Evolutionary conservation across 2,888 invertebrate genomes (phyloP).

Genomic region (Crioceris asparagi): DNA sequence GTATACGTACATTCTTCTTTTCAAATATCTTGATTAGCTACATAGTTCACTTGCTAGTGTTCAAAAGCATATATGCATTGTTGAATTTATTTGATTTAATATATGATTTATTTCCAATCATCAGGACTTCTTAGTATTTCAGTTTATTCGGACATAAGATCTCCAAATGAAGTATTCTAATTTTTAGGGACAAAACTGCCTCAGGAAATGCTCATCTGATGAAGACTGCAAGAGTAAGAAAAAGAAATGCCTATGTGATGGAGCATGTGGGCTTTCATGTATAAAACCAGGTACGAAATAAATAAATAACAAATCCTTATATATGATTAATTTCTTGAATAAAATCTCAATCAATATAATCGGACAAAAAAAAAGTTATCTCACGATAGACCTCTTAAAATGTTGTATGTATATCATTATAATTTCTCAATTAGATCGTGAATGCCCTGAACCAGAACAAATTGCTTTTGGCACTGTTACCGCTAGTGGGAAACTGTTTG

Average conservation of each 20-base stretch:
- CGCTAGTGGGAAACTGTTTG: conserved; percentile 68
- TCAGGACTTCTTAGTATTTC: neutral
- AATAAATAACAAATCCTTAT: neutral
- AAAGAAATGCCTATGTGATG: conserved; percentile 95
- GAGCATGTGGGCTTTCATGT: conserved; percentile 93
- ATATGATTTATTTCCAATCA: neutral
- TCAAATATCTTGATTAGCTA: too few species aligned
- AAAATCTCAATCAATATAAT: too few species aligned
- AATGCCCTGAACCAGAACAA: conserved; percentile 69
- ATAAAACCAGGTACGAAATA: conserved; percentile 76
- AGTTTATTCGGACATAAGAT: too few species aligned
- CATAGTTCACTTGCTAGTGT: too few species aligned
- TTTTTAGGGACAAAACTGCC: conserved; percentile 70
- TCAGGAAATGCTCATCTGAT: conserved; percentile 86
- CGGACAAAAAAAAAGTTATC: too few species aligned
- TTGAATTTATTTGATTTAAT: too few species aligned
- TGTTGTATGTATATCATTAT: neutral
- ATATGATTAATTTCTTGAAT: too few species aligned
- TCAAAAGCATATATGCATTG: too few species aligned
- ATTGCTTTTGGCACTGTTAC: conserved; percentile 70
- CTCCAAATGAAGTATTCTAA: too few species aligned
- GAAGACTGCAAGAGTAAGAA: conserved; percentile 95
- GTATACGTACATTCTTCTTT: too few species aligned
- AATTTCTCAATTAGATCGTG: conserved; percentile 45
- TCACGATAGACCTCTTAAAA: neutral